Conservation (phyloP, 2,888 invertebrate species). For the Noctua janthina region DNA sequence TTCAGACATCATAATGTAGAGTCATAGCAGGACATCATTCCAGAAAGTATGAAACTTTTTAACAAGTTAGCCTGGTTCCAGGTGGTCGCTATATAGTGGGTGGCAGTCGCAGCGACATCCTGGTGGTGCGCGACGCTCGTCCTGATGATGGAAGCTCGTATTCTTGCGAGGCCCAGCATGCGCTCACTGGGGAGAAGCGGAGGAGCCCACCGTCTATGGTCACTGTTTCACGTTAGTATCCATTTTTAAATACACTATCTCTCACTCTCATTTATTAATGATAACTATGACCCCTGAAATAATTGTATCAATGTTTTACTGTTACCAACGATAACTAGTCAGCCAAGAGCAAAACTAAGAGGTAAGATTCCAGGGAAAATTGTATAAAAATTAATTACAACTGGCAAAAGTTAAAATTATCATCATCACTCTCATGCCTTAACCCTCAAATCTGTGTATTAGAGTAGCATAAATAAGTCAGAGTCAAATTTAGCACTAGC, state of each 20-base stretch:
- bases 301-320: background rate
- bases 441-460: background rate
- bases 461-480: background rate
- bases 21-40: background rate
- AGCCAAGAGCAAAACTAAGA: background rate
- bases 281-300: background rate
- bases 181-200: slow-evolving; percentile 94
- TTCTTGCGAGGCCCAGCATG: slow-evolving; percentile 94
- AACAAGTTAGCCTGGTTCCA: slow-evolving; percentile 72
- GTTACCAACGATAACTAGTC: background rate
- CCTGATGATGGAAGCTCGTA: slow-evolving; percentile 94
- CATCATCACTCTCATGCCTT: background rate
- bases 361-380: background rate
- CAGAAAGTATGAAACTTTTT: background rate
- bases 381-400: background rate
- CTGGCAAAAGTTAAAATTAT: background rate
- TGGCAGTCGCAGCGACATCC: slow-evolving; percentile 89
- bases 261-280: background rate
- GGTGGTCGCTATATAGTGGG: slow-evolving; percentile 93
- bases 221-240: slow-evolving; percentile 92
- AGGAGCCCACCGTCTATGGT: slow-evolving; percentile 93
- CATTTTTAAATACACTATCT: background rate
- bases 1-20: background rate
- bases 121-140: slow-evolving; percentile 93
- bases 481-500: background rate